Evolutionary conservation across 2,113 vertebrate genomes (phyloP).

Genomic region (Balaeniceps rex): DNA sequence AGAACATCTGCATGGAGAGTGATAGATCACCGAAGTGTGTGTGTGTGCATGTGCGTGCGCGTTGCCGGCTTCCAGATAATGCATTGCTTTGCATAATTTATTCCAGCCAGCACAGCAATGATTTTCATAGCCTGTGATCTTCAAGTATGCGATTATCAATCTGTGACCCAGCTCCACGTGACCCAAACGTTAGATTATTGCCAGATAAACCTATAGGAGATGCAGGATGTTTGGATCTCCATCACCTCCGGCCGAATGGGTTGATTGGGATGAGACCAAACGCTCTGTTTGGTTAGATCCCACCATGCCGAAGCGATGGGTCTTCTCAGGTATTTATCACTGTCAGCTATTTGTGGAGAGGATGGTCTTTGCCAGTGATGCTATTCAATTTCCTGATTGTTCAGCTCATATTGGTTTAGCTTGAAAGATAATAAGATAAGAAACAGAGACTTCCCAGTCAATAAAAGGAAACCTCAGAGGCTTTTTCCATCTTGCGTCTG

Average conservation of each 20-base stretch:
- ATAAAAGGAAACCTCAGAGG: constrained; percentile 46
- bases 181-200: not conserved
- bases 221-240: not conserved
- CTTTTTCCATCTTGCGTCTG: constrained; percentile 58
- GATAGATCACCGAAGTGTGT: constrained; percentile 50
- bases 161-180: not conserved
- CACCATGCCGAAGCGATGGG: not conserved
- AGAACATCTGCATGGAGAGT: constrained; percentile 64
- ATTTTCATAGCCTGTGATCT: constrained; percentile 55
- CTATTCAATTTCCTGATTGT: not conserved
- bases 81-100: constrained; percentile 68
- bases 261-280: not conserved
- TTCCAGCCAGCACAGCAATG: constrained; percentile 52
- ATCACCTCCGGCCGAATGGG: not conserved
- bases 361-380: not conserved
- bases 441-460: constrained; percentile 49
- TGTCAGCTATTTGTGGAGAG: not conserved
- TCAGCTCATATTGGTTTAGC: not conserved
- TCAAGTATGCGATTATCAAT: constrained; percentile 27
- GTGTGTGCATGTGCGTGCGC: not conserved
- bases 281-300: not conserved
- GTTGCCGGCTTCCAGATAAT: constrained; percentile 55
- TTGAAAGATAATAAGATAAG: constrained; percentile 39
- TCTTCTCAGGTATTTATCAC: not conserved
- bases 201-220: not conserved